Evolutionary conservation across 1,140 invertebrate genomes (phyloP), one percentile per base, ranked within the genome.

Genomic region (Camponotus vicinus): DNA sequence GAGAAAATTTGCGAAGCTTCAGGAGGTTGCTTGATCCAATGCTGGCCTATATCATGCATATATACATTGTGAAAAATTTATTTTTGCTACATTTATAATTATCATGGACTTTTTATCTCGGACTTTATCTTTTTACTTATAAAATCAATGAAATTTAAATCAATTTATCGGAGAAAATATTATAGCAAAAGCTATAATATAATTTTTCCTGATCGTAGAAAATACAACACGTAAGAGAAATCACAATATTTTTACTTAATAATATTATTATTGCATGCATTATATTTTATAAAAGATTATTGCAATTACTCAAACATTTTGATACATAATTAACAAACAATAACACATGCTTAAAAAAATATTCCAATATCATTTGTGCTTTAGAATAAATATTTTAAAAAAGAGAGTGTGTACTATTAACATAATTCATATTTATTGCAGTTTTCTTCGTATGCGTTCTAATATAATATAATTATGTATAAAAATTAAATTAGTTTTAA

Each of bases 1-100:
- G 71, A 32, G 82, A 85, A 85, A 77, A 42, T 42, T 77, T 40
- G 40, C 57, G 21, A 34, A 49, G 40, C 57, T 69, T 27, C 27
- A 9, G 8, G 3, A 13, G 5, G 18, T 13, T 61, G 7, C 1
- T 13, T n/a, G 18, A 34, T 82, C 5, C 37, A 27, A 45, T 42
- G 27, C 1, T 27, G 27, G 27, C 27, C 27, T 27, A 27, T 27
- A 27, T 2, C 7, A 1, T 52, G 18, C 7, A 40, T 45, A 21
- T 21, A 55, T 69, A 18, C 11, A 21, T n/a, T 2, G 7, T 45
- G 37, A 27, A 2, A 15, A 49, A 2, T 77, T 42, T 40, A 34
- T 61, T 32, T 76, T 40, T 11, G 3, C 3, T 7, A 15, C 55
- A 40, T 27, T 76, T 59, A 76, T 40, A 18, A 59, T 59, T 59